phyloP scores from a whole-genome alignment of 2,797 vertebrate species.

The Emys orbicularis region DNA sequence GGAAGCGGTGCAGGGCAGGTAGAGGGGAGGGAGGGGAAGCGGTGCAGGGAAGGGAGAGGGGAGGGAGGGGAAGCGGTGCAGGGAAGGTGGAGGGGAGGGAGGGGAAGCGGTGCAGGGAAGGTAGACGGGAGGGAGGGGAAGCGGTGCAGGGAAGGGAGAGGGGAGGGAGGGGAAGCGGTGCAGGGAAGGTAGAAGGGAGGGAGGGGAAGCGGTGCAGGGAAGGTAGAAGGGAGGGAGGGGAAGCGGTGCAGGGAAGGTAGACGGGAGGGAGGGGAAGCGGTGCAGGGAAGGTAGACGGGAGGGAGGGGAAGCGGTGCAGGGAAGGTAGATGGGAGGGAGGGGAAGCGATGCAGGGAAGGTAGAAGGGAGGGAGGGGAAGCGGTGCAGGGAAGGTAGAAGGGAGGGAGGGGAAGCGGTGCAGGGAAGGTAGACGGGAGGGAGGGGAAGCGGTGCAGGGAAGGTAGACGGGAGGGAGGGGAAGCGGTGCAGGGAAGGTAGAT shows the following conservation, averaged over 20 bases:
- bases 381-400: background rate
- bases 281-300: too few species aligned
- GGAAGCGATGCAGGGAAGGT: too few species aligned
- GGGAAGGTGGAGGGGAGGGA: too few species aligned
- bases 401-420: background rate
- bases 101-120: background rate
- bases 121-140: background rate
- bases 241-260: too few species aligned
- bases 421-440: fast-evolving
- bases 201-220: background rate
- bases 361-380: too few species aligned
- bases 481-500: too few species aligned
- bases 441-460: too few species aligned
- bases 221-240: background rate
- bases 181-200: fast-evolving
- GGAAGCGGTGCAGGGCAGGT: background rate
- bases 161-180: background rate
- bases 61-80: background rate
- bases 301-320: too few species aligned
- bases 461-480: background rate
- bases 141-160: background rate
- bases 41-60: background rate
- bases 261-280: background rate
- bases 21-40: background rate
- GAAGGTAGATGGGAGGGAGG: too few species aligned